Evolutionary conservation across 23 tunicate species (phyloP).

Genomic region (Diplosoma virens): DNA sequence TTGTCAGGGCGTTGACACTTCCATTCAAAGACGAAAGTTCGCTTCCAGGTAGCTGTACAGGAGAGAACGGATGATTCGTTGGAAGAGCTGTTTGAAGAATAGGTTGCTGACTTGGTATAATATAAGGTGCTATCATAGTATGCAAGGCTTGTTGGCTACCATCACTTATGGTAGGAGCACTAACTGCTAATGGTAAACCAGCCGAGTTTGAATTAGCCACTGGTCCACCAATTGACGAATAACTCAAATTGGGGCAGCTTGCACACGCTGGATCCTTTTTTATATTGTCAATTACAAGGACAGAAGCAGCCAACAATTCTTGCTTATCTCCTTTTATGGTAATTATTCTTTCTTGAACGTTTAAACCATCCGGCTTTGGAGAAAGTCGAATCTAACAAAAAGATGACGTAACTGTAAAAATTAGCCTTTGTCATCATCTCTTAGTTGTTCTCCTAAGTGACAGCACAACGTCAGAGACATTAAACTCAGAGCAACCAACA

Average conservation of each 20-base stretch:
- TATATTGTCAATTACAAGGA: constrained; percentile 82
- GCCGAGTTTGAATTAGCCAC: constrained; percentile 94
- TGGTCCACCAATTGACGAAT: constrained; percentile 75
- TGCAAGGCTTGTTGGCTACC: constrained; percentile 60
- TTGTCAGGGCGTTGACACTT: constrained; percentile 29
- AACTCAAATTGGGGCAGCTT: constrained; percentile 87
- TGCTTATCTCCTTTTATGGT: constrained; percentile 92
- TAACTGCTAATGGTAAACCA: constrained; percentile 87
- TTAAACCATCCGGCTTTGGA: constrained; percentile 86
- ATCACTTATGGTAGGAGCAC: constrained; percentile 52
- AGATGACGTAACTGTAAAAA: no score
- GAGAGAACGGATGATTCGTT: constrained; percentile 15
- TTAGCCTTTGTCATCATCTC: no score
- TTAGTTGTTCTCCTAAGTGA: background rate
- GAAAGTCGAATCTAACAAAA: constrained; percentile 80
- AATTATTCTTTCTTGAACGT: constrained; percentile 86
- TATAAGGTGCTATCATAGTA: constrained; percentile 58
- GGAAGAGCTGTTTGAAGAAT: constrained; percentile 53
- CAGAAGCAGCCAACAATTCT: constrained; percentile 70
- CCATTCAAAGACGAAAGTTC: constrained; percentile 42
- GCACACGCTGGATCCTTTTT: constrained; percentile 95
- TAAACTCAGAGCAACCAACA: no score
- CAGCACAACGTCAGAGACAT: background rate
- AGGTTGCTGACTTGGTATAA: constrained; percentile 43
- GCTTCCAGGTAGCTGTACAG: constrained; percentile 18